phyloP scores from a whole-genome alignment of 1,140 invertebrate species.

The Drosophila ohnishii region DNA sequence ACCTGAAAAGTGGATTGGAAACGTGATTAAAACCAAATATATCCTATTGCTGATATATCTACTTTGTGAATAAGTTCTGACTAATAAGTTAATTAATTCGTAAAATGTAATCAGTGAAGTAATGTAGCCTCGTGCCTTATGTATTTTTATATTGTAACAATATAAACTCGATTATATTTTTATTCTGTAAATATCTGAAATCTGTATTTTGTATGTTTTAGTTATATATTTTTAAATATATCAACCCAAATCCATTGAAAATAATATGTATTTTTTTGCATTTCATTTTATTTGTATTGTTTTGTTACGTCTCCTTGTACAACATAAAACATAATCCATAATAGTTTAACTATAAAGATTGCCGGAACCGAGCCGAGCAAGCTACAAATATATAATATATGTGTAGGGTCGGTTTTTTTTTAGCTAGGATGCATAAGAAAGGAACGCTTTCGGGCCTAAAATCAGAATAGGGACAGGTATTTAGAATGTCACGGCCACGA shows the following conservation, averaged over 20 bases:
- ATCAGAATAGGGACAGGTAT: constrained; percentile 38
- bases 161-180: background rate
- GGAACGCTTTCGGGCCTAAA: constrained; percentile 18
- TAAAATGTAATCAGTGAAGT: background rate
- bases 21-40: constrained; percentile 2
- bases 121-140: background rate
- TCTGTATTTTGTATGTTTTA: background rate
- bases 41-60: no score
- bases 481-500: constrained; percentile 55
- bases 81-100: no score
- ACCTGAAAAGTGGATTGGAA: background rate
- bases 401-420: background rate
- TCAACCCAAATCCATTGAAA: background rate
- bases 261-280: constrained; percentile 8
- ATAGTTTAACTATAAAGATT: constrained; percentile 56
- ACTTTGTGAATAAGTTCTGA: no score
- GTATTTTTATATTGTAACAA: background rate
- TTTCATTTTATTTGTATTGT: constrained; percentile 38
- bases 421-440: constrained; percentile 38
- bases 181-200: background rate
- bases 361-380: constrained; percentile 20
- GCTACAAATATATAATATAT: constrained; percentile 24
- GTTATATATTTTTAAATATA: background rate
- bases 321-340: constrained; percentile 61
- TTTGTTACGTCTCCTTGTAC: constrained; percentile 29